Percentiles rank a stretch among this genome's conserved stretches.
phyloP scores from a whole-genome alignment of 2,797 vertebrate species.

The Melanotaenia parkinsoni region DNA sequence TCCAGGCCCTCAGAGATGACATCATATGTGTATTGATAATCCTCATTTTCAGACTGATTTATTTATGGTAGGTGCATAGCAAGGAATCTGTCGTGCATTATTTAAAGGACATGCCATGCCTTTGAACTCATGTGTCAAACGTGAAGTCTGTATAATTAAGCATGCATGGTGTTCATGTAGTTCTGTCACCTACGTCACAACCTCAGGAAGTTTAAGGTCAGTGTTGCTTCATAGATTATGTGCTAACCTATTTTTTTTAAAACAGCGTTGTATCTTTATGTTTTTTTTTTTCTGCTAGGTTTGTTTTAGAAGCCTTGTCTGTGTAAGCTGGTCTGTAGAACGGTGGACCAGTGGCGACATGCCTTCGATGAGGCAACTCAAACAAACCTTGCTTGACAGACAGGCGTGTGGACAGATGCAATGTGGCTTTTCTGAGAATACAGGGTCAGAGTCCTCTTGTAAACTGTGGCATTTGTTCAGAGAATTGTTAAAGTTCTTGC shows the following conservation, averaged over 20 bases:
- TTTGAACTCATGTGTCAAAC: conserved; percentile 27
- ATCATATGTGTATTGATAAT: conserved; percentile 21
- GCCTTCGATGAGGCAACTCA: conserved; percentile 26
- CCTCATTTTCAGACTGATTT: conserved; percentile 26
- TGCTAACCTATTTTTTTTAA: not conserved
- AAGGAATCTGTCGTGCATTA: not conserved
- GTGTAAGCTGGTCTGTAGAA: not conserved
- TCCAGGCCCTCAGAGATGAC: conserved; percentile 14
- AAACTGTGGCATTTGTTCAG: conserved; percentile 22
- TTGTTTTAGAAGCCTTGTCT: conserved; percentile 14
- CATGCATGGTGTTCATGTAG: not conserved
- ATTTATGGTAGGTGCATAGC: conserved; percentile 14
- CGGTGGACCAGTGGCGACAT: conserved; percentile 23
- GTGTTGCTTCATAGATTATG: not conserved
- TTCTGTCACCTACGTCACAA: not conserved
- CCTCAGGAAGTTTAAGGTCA: not conserved
- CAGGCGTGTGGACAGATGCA: conserved; percentile 42
- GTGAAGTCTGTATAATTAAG: conserved; percentile 11
- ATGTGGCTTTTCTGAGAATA: conserved; percentile 39
- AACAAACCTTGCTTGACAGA: conserved; percentile 45
- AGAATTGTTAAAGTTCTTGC: conserved; percentile 15
- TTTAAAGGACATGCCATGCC: conserved; percentile 12
- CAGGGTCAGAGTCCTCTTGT: conserved; percentile 50
- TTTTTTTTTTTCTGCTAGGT: conserved; percentile 1
- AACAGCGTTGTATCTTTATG: not conserved